Conservation (phyloP, 2,888 invertebrate species). For the Nephrotoma guestfalica region DNA sequence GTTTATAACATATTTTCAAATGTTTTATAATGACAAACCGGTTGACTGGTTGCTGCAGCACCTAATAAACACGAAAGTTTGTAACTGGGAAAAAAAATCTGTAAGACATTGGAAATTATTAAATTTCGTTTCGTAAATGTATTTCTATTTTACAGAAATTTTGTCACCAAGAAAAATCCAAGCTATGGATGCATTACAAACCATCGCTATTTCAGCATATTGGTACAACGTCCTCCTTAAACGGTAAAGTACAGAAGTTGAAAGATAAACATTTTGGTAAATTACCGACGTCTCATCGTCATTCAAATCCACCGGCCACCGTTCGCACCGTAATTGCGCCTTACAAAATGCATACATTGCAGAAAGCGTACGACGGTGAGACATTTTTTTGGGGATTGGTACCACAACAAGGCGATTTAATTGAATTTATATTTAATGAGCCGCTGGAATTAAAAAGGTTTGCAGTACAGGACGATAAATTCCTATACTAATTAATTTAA, state of each 20-base stretch:
- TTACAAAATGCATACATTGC: slow-evolving; percentile 63
- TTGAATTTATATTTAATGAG: slow-evolving; percentile 63
- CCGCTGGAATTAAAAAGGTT: slow-evolving; percentile 57
- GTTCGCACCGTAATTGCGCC: slow-evolving; percentile 60
- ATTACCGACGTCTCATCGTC: slow-evolving; percentile 60
- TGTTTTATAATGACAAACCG: slow-evolving; percentile 92
- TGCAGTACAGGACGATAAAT: slow-evolving; percentile 9
- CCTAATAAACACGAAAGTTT: slow-evolving; percentile 77
- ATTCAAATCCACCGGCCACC: slow-evolving; percentile 57
- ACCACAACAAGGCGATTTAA: slow-evolving; percentile 66
- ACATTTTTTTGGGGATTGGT: slow-evolving; percentile 84
- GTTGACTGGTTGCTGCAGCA: slow-evolving; percentile 93
- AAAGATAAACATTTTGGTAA: slow-evolving; percentile 88
- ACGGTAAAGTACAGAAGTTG: slow-evolving; percentile 90
- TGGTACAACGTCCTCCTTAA: slow-evolving; percentile 85
- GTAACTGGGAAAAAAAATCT: slow-evolving; percentile 59
- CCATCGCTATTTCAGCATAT: slow-evolving; percentile 92
- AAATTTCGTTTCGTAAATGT: neutral
- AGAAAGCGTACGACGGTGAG: slow-evolving; percentile 71
- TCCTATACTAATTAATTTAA: neutral
- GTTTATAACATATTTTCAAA: slow-evolving; percentile 81
- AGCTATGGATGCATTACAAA: slow-evolving; percentile 53
- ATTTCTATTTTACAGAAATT: slow-evolving; percentile 49
- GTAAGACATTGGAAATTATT: slow-evolving; percentile 35
- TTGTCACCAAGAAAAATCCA: slow-evolving; percentile 61